Base-by-base conservation (phyloP, 2,113 vertebrate genomes). In the Australoheros scitulus region DNA sequence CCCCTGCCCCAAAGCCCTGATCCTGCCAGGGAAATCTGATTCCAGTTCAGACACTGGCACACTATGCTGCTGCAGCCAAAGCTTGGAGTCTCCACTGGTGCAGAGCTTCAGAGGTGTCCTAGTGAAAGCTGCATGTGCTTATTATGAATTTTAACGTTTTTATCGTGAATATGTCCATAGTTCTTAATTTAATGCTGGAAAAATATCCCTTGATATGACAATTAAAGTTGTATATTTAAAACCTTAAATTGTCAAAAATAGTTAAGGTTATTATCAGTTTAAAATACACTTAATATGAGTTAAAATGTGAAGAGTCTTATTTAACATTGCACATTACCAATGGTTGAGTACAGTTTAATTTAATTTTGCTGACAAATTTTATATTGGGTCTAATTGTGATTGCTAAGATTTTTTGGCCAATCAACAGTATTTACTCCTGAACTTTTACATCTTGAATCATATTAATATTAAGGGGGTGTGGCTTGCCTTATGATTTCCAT, bases 361-460 rank as follows among this genome's bases (percentile, higher is more conserved):
- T 50, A 6, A 70, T 70, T 50, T 18, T 20, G 18, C 41, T 70
- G 65, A 70, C 24, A 52, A 32, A 14, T 70, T 52, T 70, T 20
- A 52, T 20, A 32, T 26, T 72, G 1, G 3, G 24, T 72, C 18
- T 72, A 72, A 52, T 6, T 72, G 6, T 52, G 26, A 17, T 20
- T 70, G 29, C 15, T 70, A 70, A 18, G 17, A 15, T 70, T 72
- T 72, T 72, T 77, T 59, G 88, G 76, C 96, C 97, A 85, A 86
- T 52, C 43, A 52, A 75, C 78, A 84, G 85, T 63, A 86, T 85
- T 79, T 80, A 91, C 86, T 94, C 87, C 93, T 96, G 94, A 96
- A 96, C 95, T 95, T 97, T 96, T 96, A 95, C 96, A 94, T 95
- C 94, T 96, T 96, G 95, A 95, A 95, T 95, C 94, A 95, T 89